Conservation (phyloP, 2,888 invertebrate genomes). For the Rhagonycha fulva region DNA sequence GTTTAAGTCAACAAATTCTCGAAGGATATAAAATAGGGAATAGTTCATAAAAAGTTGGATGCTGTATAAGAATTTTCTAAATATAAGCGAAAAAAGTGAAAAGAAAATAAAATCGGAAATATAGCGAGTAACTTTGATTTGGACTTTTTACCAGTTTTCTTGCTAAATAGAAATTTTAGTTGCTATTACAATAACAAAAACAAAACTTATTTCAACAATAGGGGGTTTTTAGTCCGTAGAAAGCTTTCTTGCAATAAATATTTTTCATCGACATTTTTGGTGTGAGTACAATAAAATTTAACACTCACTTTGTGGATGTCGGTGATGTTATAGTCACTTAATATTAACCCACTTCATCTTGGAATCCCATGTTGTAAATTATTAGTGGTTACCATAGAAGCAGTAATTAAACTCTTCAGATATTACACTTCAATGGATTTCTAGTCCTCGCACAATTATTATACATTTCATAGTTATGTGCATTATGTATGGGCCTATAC, state of each 20-base stretch:
- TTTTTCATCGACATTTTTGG: neutral
- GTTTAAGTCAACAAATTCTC: conserved; percentile 10
- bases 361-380: neutral
- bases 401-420: neutral
- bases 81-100: neutral
- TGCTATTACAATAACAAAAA: neutral
- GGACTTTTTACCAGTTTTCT: neutral
- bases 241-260: neutral
- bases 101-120: neutral
- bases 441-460: neutral
- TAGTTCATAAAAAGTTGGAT: conserved; percentile 22
- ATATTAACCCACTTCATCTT: neutral
- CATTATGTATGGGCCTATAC: neutral
- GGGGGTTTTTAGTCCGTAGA: neutral
- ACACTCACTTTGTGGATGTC: neutral
- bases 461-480: neutral
- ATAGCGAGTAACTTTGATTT: neutral
- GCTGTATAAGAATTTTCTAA: conserved; percentile 13
- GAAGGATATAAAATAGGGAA: conserved; percentile 18
- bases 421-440: neutral
- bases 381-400: neutral
- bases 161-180: neutral
- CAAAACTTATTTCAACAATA: neutral
- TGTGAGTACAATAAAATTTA: neutral
- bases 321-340: neutral